Evolutionary conservation across 2,888 invertebrate species (phyloP), one percentile per base, ranked within the genome.

Genomic region (Callyntrura sp.): DNA sequence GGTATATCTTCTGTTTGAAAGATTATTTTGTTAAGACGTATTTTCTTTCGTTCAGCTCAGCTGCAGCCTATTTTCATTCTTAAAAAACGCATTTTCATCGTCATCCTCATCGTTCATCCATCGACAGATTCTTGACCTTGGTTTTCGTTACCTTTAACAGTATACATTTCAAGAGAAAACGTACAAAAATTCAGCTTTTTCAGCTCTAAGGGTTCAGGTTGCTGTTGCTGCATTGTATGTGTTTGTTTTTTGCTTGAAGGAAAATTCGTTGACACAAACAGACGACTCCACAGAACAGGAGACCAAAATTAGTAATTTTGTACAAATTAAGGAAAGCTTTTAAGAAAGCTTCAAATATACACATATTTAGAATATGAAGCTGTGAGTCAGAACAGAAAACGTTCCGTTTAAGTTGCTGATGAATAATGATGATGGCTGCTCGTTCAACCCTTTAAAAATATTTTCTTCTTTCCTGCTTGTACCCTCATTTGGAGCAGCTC

Each of bases 111-210:
- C 84, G 20, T 45, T 45, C 45, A 62, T 25, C 20, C 68, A 83
- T 57, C 73, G 25, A 45, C 65, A 86, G 28, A 62, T 48, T 83
- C 76, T 65, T 88, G 88, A 88, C 88, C 88, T 88, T 87, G 87
- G 82, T 81, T 87, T 48, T 48, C 62, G 28, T 83, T 88, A 82
- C 82, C 62, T 48, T 82, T 60, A 83, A 88, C 35, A 83, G 28
- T 55, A 43, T 87, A 55, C 79, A n/a, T 86, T 79, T 65, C 25
- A 25, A 25, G 73, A 43, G 17, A 17, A 28, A 9, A 65, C 28
- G 25, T n/a, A 65, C 0, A 65, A 65, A n/a, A n/a, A n/a, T 17
- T 60, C n/a, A 60, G 2, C 20, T 20, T 60, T 60, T 12, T 25
- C 12, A 6, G 1, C 0, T 65, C 28, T 65, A 12, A 5, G 55